phyloP scores from a whole-genome alignment of 2,888 invertebrate species.

The Drosophila nr. medialis region DNA sequence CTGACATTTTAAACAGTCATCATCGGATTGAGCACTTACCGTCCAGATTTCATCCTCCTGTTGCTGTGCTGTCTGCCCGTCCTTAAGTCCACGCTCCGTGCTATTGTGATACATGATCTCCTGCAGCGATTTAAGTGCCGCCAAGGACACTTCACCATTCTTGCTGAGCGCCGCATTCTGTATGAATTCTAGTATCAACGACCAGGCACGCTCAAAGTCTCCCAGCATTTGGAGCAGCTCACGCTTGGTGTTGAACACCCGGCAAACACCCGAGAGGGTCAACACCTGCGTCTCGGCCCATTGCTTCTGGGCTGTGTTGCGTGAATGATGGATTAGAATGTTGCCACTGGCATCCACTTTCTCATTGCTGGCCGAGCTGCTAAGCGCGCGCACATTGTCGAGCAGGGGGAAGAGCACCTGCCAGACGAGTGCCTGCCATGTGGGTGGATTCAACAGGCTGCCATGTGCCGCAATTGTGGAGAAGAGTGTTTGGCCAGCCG shows the following conservation, averaged over 20 bases:
- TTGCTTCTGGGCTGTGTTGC: slow-evolving; percentile 99
- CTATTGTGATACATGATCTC: slow-evolving; percentile 93
- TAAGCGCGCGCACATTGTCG: slow-evolving; percentile 92
- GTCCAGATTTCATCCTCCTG: slow-evolving; percentile 89
- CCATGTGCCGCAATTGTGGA: slow-evolving; percentile 99
- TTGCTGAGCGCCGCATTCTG: slow-evolving; percentile 95
- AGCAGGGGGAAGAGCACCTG: slow-evolving; percentile 97
- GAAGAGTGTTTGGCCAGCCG: slow-evolving; percentile 98
- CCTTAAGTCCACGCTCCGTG: slow-evolving; percentile 78
- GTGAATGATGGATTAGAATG: slow-evolving; percentile 98
- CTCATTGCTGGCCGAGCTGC: slow-evolving; percentile 88
- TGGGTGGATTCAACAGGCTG: slow-evolving; percentile 92
- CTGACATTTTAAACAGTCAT: background rate
- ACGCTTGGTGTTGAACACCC: slow-evolving; percentile 96
- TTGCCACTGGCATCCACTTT: slow-evolving; percentile 95
- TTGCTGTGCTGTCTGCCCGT: slow-evolving; percentile 64
- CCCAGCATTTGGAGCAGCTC: slow-evolving; percentile 92
- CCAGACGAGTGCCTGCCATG: slow-evolving; percentile 98
- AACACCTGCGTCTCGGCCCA: slow-evolving; percentile 99
- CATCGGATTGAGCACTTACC: slow-evolving; percentile 81
- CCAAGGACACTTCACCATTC: slow-evolving; percentile 98
- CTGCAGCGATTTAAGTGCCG: slow-evolving; percentile 98
- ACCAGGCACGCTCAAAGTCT: slow-evolving; percentile 97
- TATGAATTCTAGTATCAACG: slow-evolving; percentile 95
- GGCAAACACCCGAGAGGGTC: slow-evolving; percentile 95